These are phyloP conservation scores for Gonocerus acuteangulatus DNA, from an alignment of 2,888 invertebrate species.

Conservation along the genomic window DNA sequence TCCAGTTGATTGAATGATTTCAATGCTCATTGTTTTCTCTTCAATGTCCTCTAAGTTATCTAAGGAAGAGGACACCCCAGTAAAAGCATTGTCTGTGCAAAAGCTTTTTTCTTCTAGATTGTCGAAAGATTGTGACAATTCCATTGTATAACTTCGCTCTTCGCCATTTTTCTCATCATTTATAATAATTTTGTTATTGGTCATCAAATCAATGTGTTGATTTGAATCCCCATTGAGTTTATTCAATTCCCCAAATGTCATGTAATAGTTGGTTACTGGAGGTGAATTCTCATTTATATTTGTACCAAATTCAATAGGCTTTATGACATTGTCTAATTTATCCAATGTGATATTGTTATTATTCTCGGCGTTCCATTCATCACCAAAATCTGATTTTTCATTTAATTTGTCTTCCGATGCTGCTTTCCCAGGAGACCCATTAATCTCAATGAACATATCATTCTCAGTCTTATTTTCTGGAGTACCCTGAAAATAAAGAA, in stretches of 20 bases:
- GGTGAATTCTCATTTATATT: conserved; percentile 19
- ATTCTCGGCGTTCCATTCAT: conserved; percentile 14
- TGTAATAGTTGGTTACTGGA: background rate
- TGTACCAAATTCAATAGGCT: conserved; percentile 14
- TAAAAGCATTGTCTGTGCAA: conserved; percentile 28
- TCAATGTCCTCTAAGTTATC: conserved; percentile 33
- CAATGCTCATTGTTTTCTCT: conserved; percentile 34
- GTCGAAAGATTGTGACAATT: conserved; percentile 35
- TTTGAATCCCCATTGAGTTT: conserved; percentile 3
- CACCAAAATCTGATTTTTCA: background rate
- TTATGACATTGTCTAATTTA: conserved; percentile 20
- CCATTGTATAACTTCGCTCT: conserved; percentile 31
- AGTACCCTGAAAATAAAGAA: conserved; percentile 8
- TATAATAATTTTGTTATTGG: conserved; percentile 1
- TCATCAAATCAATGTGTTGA: background rate
- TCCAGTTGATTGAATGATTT: conserved; percentile 34
- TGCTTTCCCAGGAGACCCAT: background rate
- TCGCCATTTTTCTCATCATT: conserved; percentile 6
- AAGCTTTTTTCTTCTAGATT: conserved; percentile 34
- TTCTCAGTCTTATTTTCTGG: conserved; percentile 4
- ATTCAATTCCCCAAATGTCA: conserved; percentile 19
- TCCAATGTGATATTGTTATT: conserved; percentile 22
- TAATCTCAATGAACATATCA: conserved; percentile 5
- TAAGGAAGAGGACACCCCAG: conserved; percentile 33
- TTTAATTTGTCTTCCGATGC: background rate